Evolutionary conservation across 1,140 invertebrate species (phyloP), one percentile per base, ranked within the genome.

Genomic region (Cydia strobilella): DNA sequence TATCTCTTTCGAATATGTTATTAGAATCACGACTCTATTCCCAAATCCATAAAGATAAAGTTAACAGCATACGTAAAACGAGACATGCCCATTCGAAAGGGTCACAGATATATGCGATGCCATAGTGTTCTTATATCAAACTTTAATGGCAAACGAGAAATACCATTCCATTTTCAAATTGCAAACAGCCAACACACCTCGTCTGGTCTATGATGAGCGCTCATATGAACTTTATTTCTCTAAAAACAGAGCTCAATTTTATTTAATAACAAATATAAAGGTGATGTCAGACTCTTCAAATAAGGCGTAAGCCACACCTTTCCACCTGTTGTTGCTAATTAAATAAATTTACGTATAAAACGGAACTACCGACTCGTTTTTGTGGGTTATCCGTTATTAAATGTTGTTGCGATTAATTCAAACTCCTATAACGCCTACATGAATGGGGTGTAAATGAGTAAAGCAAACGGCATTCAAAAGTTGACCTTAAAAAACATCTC

Each of bases 161-260:
- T 78, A 78, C 80, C 80, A 80, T 82, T 82, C 80, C 80, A 80
- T 82, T 78, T 82, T 79, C 72, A 75, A 79, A 79, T 76, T 74
- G 76, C 77, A 25, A 79, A 66, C 74, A 63, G 42, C 71, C 27
- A 15, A 51, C 54, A 69, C 65, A 35, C 65, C 27, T 35, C 31
- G 27, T 69, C 65, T 69, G 10, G 65, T 69, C n/a, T 10, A 35
- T 3, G 31, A 69, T 15, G 13, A 39, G 65, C 27, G 27, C 7
- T 42, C 15, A 69, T 20, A 25, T 35, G n/a, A 39, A 35, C 31
- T 42, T 69, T 39, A 39, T 10, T 23, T 1, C 15, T 18, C 9
- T 69, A 35, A 69, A 39, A 35, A 39, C 35, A 35, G 15, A 69
- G 65, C 42, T 20, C 31, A 69, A 35, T 69, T 69, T 18, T 42